Base-by-base conservation (phyloP, 1,140 invertebrate species). In the Chironomus striatipennis region DNA sequence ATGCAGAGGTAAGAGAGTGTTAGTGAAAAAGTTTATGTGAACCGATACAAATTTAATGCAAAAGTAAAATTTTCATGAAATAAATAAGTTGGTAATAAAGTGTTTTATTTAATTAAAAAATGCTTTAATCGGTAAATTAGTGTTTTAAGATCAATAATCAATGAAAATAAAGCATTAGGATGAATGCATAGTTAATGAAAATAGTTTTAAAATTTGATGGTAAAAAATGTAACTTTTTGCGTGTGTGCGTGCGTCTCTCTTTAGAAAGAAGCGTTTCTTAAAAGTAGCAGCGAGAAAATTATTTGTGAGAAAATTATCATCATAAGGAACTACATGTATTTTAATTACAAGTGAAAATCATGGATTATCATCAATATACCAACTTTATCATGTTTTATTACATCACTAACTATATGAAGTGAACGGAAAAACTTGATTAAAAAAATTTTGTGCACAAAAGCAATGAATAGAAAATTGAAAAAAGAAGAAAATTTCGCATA, bases 51-150 rank as follows among this genome's bases (percentile, higher is more conserved):
- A 57, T 57, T n/a, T 57, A 57, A 57, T 57, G 47, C 47, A 57
- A 57, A 34, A 57, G 47, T 57, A 57, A 57, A 57, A 57, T 57
- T 57, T 57, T 57, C 47, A 57, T 57, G 47, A 57, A 57, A 57
- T 57, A 57, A 57, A 57, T 57, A 57, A 57, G 47, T 57, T 57
- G 47, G 47, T 57, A 57, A 57, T 57, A 57, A 57, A 57, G 47
- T 57, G 47, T n/a, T n/a, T 57, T 57, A 57, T n/a, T 57, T 57
- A 57, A 57, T 57, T 15, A 57, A 57, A 57, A 57, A 57, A 57
- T 57, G 47, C 47, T 57, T n/a, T 57, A 57, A 57, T 57, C n/a
- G 12, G 47, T 57, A 57, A 12, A 57, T 57, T 57, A 57, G n/a
- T 5, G 47, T 57, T 12, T 57, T n/a, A 57, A n/a, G 47, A 57